phyloP scores from a whole-genome alignment of 2,888 invertebrate genomes.

The Catocala sponsa region DNA sequence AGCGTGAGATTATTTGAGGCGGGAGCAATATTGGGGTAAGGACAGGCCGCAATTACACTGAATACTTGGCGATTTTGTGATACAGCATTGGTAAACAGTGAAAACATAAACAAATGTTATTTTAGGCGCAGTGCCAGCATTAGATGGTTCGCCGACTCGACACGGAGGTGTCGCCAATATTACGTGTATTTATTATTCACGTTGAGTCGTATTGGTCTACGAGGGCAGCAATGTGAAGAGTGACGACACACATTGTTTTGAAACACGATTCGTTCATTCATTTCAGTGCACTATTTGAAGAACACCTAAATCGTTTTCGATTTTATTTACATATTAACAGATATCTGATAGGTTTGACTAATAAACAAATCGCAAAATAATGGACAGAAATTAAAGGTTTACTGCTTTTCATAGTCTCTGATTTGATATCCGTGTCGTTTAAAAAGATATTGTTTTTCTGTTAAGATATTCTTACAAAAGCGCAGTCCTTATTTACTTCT shows the following conservation, averaged over 20 bases:
- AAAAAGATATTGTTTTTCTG: no score
- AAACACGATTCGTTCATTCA: conserved; percentile 20
- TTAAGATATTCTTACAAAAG: no score
- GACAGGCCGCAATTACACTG: conserved; percentile 3
- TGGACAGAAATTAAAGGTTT: no score
- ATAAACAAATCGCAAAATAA: no score
- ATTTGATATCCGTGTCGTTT: no score
- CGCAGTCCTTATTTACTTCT: no score
- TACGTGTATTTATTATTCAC: conserved; percentile 31
- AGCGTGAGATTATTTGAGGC: conserved; percentile 16
- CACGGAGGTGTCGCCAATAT: conserved; percentile 26
- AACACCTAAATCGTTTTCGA: no score
- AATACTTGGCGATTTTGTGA: background rate
- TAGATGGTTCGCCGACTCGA: conserved; percentile 16
- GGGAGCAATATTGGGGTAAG: conserved; percentile 11
- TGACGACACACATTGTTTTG: conserved; percentile 22
- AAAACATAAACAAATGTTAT: conserved; percentile 10
- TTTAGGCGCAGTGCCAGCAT: conserved; percentile 9
- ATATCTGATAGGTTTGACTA: no score
- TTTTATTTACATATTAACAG: no score
- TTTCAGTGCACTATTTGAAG: background rate
- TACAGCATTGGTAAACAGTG: conserved; percentile 7
- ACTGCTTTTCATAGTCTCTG: no score
- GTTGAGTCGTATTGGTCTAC: conserved; percentile 8
- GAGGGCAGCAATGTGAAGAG: conserved; percentile 9